phyloP scores from a whole-genome alignment of 92 coral and sea anemone genomes.

The Epizoanthus illoricatus region DNA sequence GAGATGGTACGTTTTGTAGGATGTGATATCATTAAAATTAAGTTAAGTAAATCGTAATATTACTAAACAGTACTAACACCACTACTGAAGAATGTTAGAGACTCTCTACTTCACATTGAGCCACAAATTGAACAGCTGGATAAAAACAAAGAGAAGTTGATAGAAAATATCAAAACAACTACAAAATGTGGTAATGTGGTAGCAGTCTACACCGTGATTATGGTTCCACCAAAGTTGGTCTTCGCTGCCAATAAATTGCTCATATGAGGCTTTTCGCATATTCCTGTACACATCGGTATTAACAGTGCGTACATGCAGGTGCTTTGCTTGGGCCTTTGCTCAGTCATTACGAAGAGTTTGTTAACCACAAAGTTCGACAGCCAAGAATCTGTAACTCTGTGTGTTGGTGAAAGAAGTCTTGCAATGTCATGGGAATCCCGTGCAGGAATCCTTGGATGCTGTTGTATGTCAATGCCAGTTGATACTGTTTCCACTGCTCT shows the following conservation, averaged over 20 bases:
- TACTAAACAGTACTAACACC: too few relatives aligned
- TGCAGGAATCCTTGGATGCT: conserved; percentile 40
- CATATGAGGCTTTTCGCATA: too few relatives aligned
- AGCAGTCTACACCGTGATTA: conserved; percentile 45
- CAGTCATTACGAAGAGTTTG: conserved; percentile 43
- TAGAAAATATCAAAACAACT: too few relatives aligned
- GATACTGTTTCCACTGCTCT: conserved; percentile 43
- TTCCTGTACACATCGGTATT: conserved; percentile 44
- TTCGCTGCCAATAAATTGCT: background rate
- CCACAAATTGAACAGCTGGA: too few relatives aligned
- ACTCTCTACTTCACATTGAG: too few relatives aligned
- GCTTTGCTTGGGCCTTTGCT: conserved; percentile 41
- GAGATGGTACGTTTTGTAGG: too few relatives aligned
- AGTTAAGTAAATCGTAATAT: too few relatives aligned
- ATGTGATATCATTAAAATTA: too few relatives aligned
- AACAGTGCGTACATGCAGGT: conserved; percentile 34
- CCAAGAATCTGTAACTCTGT: conserved; percentile 33
- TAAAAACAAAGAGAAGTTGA: too few relatives aligned
- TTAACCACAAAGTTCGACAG: conserved; percentile 51
- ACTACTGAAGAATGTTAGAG: too few relatives aligned
- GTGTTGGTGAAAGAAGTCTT: conserved; percentile 44
- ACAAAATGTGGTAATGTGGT: conserved; percentile 34
- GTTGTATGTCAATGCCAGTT: conserved; percentile 33
- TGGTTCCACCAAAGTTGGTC: conserved; percentile 50
- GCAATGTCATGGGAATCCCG: conserved; percentile 43